These are phyloP conservation scores for Cerastoderma edule DNA, from an alignment of 2,888 invertebrate genomes.

Conservation along the genomic window DNA sequence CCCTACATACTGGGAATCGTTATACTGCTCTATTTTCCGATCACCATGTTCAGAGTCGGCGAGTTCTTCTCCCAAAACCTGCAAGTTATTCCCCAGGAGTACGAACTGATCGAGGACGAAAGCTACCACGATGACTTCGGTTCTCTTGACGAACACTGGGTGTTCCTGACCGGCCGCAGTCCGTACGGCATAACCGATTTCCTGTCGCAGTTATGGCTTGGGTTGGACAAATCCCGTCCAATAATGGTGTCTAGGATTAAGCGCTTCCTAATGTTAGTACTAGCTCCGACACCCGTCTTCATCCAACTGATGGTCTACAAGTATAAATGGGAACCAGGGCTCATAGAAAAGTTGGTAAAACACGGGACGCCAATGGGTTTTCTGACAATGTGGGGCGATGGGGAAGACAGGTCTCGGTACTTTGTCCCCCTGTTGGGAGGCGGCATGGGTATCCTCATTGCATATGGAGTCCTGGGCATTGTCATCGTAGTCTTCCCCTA, in stretches of 20 bases:
- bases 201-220: slow-evolving; percentile 7
- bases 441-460: slow-evolving; percentile 14
- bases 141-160: slow-evolving; percentile 23
- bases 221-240: slow-evolving; percentile 15
- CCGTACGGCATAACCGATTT: slow-evolving; percentile 25
- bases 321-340: slow-evolving; percentile 1
- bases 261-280: slow-evolving; percentile 25
- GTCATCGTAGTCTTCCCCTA: slow-evolving; percentile 36
- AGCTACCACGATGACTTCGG: background rate
- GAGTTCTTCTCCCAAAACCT: slow-evolving; percentile 32
- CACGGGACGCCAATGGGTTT: slow-evolving; percentile 42
- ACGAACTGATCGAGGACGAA: slow-evolving; percentile 7
- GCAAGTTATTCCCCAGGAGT: slow-evolving; percentile 5
- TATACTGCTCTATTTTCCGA: slow-evolving; percentile 37
- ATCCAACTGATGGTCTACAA: slow-evolving; percentile 27
- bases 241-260: slow-evolving; percentile 32
- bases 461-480: slow-evolving; percentile 30
- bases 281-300: slow-evolving; percentile 25
- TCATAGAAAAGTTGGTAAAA: slow-evolving; percentile 15
- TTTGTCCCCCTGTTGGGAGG: slow-evolving; percentile 45
- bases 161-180: slow-evolving; percentile 28
- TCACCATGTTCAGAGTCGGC: slow-evolving; percentile 22
- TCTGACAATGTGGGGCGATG: slow-evolving; percentile 30
- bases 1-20: slow-evolving; percentile 36
- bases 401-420: slow-evolving; percentile 2